Percentiles rank a stretch among this genome's conserved stretches.
Conservation (phyloP, 2,113 vertebrate genomes). For the Promerops cafer region DNA sequence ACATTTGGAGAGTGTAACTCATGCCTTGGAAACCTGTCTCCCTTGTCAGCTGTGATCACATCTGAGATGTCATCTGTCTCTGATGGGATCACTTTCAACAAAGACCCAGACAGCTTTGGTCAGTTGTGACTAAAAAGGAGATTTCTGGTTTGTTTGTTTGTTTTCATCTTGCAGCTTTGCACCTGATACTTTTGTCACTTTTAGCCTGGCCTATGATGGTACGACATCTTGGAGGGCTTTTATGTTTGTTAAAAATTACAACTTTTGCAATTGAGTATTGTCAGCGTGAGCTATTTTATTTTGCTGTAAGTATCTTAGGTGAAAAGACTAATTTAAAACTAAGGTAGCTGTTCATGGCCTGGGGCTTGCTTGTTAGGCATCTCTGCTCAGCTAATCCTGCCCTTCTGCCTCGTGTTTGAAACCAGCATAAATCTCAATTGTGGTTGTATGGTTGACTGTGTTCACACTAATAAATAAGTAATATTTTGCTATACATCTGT, state of each 20-base stretch:
- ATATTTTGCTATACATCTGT: not conserved
- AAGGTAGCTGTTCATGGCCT: not conserved
- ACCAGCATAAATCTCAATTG: accelerated
- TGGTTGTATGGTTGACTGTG: not conserved
- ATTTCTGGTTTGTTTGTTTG: not conserved
- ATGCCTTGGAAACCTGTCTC: not conserved
- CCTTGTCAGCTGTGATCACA: not conserved
- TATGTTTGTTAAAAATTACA: not conserved
- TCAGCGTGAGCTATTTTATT: not conserved
- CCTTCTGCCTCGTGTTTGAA: not conserved
- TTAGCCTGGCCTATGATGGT: not conserved
- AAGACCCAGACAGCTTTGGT: not conserved
- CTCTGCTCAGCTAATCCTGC: not conserved
- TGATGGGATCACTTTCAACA: not conserved
- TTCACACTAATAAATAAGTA: not conserved
- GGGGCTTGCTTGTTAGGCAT: not conserved
- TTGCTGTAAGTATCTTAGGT: not conserved
- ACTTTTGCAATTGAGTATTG: not conserved
- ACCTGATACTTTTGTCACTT: not conserved
- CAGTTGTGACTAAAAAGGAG: not conserved
- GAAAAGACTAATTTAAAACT: not conserved
- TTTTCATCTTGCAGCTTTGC: not conserved
- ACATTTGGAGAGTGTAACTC: not conserved
- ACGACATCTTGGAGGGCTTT: not conserved
- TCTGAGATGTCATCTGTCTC: not conserved